phyloP scores from a whole-genome alignment of 2,113 vertebrate species.

The Campylomormyrus numenius region DNA sequence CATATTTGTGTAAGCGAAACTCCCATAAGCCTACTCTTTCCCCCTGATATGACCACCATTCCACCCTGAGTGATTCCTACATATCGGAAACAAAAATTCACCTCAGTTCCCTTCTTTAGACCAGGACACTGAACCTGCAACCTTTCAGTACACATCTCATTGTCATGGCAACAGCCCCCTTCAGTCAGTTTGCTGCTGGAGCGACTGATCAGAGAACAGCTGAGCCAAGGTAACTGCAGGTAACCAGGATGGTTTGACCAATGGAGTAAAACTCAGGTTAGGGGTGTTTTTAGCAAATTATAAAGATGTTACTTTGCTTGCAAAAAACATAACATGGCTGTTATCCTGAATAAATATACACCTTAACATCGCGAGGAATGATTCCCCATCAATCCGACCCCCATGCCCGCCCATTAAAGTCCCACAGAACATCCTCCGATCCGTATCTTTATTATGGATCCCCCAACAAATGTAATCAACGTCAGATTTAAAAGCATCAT shows the following conservation, averaged over 20 bases:
- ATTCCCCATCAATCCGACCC: neutral
- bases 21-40: neutral
- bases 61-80: neutral
- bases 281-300: neutral
- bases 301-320: neutral
- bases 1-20: no score
- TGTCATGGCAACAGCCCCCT: neutral
- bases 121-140: neutral
- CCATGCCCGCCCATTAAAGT: neutral
- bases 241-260: neutral
- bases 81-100: neutral
- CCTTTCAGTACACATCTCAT: neutral
- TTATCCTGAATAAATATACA: neutral
- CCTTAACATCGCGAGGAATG: neutral
- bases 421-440: neutral
- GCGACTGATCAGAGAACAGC: neutral
- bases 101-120: neutral
- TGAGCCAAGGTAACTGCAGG: neutral
- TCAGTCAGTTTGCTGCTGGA: neutral
- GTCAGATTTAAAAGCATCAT: neutral
- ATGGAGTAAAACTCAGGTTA: neutral
- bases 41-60: neutral
- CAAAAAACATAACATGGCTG: neutral
- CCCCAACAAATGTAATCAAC: neutral
- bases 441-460: neutral